Conservation (phyloP, 1,140 invertebrate genomes). For the Heliothis subflexa region DNA sequence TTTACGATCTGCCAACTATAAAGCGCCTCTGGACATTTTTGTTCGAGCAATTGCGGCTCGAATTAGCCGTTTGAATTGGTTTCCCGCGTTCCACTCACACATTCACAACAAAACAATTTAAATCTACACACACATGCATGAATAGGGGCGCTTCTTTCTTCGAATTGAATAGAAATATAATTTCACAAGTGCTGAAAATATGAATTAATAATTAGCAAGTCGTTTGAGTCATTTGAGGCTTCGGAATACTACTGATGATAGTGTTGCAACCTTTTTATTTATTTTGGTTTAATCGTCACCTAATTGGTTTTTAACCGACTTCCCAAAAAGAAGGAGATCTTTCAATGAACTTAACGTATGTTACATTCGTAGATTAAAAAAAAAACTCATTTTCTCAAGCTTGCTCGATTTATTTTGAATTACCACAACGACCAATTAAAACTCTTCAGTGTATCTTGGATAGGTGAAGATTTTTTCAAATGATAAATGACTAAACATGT, state of each 20-base stretch:
- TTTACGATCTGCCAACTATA: slow-evolving; percentile 60
- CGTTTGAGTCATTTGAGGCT: too few relatives aligned
- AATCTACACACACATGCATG: slow-evolving; percentile 54
- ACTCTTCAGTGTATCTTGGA: background rate
- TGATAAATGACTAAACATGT: slow-evolving; percentile 20
- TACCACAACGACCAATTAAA: background rate
- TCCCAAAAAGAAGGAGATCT: too few relatives aligned
- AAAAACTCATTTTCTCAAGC: too few relatives aligned
- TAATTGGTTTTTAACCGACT: too few relatives aligned
- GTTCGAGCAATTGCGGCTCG: slow-evolving; percentile 57
- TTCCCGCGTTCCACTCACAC: slow-evolving; percentile 62
- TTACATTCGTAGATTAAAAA: too few relatives aligned
- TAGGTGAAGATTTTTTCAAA: slow-evolving; percentile 3
- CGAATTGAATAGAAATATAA: background rate
- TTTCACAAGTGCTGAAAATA: background rate
- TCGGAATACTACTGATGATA: too few relatives aligned
- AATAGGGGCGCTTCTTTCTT: slow-evolving; percentile 38
- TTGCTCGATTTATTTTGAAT: too few relatives aligned
- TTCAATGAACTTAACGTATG: too few relatives aligned
- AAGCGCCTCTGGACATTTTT: slow-evolving; percentile 36
- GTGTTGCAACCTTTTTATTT: too few relatives aligned
- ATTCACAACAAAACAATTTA: slow-evolving; percentile 62
- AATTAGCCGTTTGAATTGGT: slow-evolving; percentile 81
- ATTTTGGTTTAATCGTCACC: too few relatives aligned
- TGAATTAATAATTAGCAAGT: too few relatives aligned